Conservation (phyloP, 2,797 vertebrate species). For the Acrossocheilus fasciatus region DNA sequence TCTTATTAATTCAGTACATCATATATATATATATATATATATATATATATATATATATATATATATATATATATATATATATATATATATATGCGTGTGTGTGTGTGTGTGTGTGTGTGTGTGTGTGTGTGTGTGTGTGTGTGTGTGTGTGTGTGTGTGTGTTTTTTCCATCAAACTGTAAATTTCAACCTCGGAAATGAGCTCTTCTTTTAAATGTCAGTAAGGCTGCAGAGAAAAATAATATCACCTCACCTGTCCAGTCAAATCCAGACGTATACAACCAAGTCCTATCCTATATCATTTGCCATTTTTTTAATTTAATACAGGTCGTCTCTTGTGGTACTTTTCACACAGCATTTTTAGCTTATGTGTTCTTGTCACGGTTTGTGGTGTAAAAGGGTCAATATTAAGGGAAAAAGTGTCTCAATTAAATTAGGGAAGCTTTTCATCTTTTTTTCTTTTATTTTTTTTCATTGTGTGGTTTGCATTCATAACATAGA, state of each 20-base stretch:
- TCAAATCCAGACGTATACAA: neutral
- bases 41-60: too few relatives aligned
- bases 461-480: neutral
- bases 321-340: neutral
- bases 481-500: neutral
- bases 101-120: too few relatives aligned
- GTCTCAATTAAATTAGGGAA: constrained; percentile 8
- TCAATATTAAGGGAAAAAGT: neutral
- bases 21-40: too few relatives aligned
- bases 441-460: neutral
- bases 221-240: neutral
- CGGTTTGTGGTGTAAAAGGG: neutral
- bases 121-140: too few relatives aligned
- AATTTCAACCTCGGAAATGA: neutral
- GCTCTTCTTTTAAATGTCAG: neutral
- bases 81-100: too few relatives aligned
- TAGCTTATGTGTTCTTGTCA: neutral
- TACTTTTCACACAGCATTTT: neutral
- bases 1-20: neutral
- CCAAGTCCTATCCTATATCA: neutral
- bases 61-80: too few relatives aligned
- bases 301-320: neutral
- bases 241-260: neutral
- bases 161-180: neutral
- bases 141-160: neutral